These are phyloP conservation scores for Nymphalis c-album DNA, from an alignment of 2,888 invertebrate genomes.

Conservation along the genomic window DNA sequence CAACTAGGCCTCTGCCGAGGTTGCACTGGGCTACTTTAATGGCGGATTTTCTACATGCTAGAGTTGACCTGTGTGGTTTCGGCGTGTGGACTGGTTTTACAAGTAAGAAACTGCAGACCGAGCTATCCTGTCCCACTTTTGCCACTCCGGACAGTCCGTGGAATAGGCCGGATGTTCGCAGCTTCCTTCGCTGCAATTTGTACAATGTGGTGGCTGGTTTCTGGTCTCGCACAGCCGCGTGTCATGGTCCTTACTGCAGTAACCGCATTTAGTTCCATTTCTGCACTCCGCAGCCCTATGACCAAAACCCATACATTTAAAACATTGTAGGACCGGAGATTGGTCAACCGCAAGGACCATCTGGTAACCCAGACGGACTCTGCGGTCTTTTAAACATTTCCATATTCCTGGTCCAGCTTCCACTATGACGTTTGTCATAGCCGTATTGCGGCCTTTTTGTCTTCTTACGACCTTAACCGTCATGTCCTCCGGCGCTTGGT, in stretches of 20 bases:
- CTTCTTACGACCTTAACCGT: too few species aligned
- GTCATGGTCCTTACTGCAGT: neutral
- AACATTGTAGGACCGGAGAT: too few species aligned
- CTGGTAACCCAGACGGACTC: too few species aligned
- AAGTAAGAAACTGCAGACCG: neutral
- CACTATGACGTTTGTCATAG: too few species aligned
- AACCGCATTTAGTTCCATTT: neutral
- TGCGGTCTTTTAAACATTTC: too few species aligned
- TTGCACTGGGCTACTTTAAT: neutral
- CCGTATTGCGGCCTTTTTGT: too few species aligned
- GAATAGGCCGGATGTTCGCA: slow-evolving; percentile 3
- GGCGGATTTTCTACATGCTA: neutral
- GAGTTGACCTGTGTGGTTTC: too few species aligned
- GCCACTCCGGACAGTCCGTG: slow-evolving; percentile 3
- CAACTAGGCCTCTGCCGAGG: neutral
- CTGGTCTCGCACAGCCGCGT: too few species aligned
- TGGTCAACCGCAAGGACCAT: too few species aligned
- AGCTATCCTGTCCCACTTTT: slow-evolving; percentile 4
- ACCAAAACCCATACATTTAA: neutral
- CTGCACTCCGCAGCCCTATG: neutral
- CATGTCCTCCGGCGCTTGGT: too few species aligned
- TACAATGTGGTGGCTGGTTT: too few species aligned
- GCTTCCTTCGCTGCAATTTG: neutral
- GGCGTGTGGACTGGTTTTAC: neutral
- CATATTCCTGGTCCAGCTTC: too few species aligned